Conservation (phyloP, 2,888 invertebrate species). For the Drosophila setosimentum region DNA sequence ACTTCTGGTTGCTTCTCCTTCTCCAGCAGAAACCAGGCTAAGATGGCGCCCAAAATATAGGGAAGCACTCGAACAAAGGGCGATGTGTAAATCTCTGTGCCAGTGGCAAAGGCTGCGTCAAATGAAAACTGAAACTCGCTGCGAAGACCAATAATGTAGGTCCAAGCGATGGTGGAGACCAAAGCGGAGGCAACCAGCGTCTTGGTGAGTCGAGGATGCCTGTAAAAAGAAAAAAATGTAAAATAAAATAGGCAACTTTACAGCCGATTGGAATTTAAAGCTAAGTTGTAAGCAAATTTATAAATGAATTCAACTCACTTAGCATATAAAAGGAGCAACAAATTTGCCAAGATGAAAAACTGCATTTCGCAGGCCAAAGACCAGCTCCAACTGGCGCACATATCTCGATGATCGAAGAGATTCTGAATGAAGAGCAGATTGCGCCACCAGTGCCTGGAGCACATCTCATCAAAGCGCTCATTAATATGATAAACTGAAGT, state of each 20-base stretch:
- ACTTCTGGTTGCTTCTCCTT: constrained; percentile 58
- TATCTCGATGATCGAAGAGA: constrained; percentile 82
- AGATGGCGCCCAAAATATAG: constrained; percentile 85
- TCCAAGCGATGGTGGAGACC: constrained; percentile 77
- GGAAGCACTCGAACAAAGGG: constrained; percentile 86
- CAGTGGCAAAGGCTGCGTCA: constrained; percentile 83
- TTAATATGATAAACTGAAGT: constrained; percentile 84
- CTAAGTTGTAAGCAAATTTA: too few species aligned
- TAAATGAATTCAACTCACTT: constrained; percentile 73
- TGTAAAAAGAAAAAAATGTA: constrained; percentile 31
- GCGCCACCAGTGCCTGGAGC: constrained; percentile 85
- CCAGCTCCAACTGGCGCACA: constrained; percentile 86
- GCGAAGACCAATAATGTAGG: constrained; percentile 76
- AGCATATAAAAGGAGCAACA: constrained; percentile 82
- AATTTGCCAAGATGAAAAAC: constrained; percentile 83
- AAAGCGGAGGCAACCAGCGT: constrained; percentile 56
- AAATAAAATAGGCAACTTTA: background rate
- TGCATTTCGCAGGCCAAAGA: constrained; percentile 86
- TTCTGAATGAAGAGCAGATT: constrained; percentile 85
- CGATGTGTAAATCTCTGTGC: constrained; percentile 86
- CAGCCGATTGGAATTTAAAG: background rate
- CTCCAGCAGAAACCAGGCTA: constrained; percentile 85
- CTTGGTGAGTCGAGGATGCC: constrained; percentile 79
- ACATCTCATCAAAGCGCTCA: constrained; percentile 84
- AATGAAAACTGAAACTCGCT: constrained; percentile 83